Conservation (phyloP, 2,113 vertebrate species). For the Sylvietta virens region DNA sequence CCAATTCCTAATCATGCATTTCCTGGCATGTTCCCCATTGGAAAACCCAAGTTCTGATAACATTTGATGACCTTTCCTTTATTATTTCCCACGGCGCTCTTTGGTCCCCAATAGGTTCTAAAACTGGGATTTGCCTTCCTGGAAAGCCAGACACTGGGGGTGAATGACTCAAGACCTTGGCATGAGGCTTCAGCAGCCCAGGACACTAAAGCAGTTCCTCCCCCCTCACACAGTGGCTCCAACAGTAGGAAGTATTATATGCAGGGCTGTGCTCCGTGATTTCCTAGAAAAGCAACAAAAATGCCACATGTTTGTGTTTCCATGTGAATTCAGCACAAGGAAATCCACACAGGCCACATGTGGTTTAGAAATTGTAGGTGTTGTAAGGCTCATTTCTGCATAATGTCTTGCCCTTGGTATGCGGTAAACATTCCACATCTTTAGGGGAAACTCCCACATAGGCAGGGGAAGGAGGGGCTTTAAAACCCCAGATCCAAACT, state of each 20-base stretch:
- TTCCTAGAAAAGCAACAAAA: constrained; percentile 66
- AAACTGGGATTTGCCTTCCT: constrained; percentile 58
- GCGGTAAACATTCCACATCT: constrained; percentile 63
- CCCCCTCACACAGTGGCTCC: background rate
- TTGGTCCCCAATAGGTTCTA: background rate
- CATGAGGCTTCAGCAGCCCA: background rate
- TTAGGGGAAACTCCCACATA: constrained; percentile 57
- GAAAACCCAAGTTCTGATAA: constrained; percentile 44
- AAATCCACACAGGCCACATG: constrained; percentile 57
- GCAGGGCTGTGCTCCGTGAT: constrained; percentile 39
- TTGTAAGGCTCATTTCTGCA: constrained; percentile 30
- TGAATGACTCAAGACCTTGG: constrained; percentile 45
- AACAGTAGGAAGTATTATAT: constrained; percentile 65
- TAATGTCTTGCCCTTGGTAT: constrained; percentile 54
- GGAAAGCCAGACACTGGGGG: constrained; percentile 39
- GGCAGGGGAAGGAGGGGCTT: constrained; percentile 31
- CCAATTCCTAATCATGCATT: background rate
- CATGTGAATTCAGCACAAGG: constrained; percentile 50
- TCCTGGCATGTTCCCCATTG: constrained; percentile 1
- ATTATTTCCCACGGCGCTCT: background rate
- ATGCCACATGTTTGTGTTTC: constrained; percentile 60
- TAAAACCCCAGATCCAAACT: constrained; percentile 5
- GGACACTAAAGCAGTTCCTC: constrained; percentile 30
- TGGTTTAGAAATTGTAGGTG: constrained; percentile 64
- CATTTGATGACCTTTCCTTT: constrained; percentile 20